Base-by-base conservation (phyloP, 2,888 invertebrate species). In the Athalia cordata region DNA sequence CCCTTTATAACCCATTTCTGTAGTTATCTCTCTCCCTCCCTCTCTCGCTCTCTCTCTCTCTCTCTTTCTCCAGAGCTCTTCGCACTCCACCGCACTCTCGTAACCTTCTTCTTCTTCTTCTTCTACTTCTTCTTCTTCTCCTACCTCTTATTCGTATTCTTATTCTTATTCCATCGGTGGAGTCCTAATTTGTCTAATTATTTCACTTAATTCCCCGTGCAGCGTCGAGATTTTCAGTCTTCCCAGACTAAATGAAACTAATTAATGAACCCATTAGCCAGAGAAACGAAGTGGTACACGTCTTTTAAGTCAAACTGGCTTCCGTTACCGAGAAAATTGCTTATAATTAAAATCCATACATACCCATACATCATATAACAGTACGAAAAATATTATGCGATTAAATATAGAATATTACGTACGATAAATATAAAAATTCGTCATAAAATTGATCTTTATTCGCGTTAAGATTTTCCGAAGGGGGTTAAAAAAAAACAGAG, bases 111-210 rank as follows among this genome's bases (percentile, higher is more conserved):
- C 55, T 61, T 13, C 61, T 61, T 52, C 52, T 52, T 11, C 52
- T 7, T 52, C 8, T 52, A 7, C 52, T 52, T 7, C 55, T 55
- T n/a, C 5, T 55, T 55, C 55, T 55, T 55, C 55, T 55, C 1
- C 55, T 7, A 11, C 55, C n/a, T 84, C 84, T 83, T 84, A 83
- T 29, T 29, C 29, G 29, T 29, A 29, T 29, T 29, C 29, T 29
- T 29, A 29, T 29, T 29, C 29, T 29, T 29, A 29, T 29, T 84
- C 84, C 77, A 67, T 67, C 80, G 84, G 86, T 86, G 84, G 85
- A 85, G 87, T 85, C 88, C 88, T 87, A 89, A 89, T 90, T 89
- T 89, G 89, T 90, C 88, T 90, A 89, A 90, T 90, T 90, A 90
- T 90, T 90, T 90, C 86, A 84, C 88, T 89, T 89, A 88, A 89